Evolutionary conservation across 2,797 vertebrate genomes (phyloP).

Genomic region (Pagetopsis macropterus): DNA sequence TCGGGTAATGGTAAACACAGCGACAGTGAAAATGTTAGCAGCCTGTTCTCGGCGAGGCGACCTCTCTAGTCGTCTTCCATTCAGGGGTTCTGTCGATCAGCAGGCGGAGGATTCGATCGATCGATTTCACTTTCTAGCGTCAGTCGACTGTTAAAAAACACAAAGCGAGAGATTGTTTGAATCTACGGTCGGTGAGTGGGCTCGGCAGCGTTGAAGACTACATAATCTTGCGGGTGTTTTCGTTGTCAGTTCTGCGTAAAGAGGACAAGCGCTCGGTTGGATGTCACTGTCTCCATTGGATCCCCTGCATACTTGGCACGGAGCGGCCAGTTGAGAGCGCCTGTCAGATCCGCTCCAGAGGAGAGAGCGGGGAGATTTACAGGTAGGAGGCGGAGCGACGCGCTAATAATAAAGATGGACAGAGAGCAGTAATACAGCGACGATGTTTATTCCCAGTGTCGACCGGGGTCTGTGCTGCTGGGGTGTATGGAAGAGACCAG

Average conservation of each 20-base stretch:
- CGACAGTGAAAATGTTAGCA: conserved; percentile 36
- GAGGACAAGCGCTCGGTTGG: conserved; percentile 56
- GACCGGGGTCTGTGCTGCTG: conserved; percentile 34
- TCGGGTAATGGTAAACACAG: conserved; percentile 43
- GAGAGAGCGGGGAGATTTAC: conserved; percentile 77
- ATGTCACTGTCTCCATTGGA: conserved; percentile 73
- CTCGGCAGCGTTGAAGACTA: conserved; percentile 37
- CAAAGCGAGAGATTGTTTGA: background rate
- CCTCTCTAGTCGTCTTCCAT: conserved; percentile 76
- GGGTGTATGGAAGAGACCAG: conserved; percentile 26
- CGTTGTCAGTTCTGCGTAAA: conserved; percentile 62
- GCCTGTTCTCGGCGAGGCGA: conserved; percentile 53
- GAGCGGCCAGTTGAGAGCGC: conserved; percentile 74
- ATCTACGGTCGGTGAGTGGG: conserved; percentile 19
- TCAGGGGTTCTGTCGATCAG: conserved; percentile 63
- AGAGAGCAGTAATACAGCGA: conserved; percentile 51
- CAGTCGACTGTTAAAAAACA: conserved; percentile 48
- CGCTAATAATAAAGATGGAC: conserved; percentile 78
- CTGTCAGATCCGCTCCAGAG: conserved; percentile 77
- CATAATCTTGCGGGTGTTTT: conserved; percentile 48
- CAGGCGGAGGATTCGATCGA: conserved; percentile 40
- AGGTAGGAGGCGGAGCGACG: conserved; percentile 83
- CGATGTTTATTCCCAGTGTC: conserved; percentile 46
- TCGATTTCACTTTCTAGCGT: conserved; percentile 74
- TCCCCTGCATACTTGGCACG: conserved; percentile 70